phyloP scores from a whole-genome alignment of 1,140 invertebrate species.

The Maniola jurtina region DNA sequence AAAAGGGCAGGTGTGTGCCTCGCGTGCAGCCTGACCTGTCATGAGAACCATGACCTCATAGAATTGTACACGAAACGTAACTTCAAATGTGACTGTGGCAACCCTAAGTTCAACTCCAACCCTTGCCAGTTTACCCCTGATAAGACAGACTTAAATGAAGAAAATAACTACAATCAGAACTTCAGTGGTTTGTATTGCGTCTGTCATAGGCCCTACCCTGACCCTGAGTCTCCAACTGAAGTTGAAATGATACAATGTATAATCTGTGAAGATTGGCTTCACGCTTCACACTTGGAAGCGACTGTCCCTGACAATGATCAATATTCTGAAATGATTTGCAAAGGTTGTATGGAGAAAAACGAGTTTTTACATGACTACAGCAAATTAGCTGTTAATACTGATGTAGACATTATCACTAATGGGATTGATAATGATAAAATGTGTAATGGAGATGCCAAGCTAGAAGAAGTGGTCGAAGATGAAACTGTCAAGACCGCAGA shows the following conservation, averaged over 20 bases:
- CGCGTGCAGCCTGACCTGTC: slow-evolving; percentile 96
- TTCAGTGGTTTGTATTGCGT: slow-evolving; percentile 95
- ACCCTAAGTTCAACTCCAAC: slow-evolving; percentile 87
- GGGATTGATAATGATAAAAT: slow-evolving; percentile 17
- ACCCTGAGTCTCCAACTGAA: slow-evolving; percentile 87
- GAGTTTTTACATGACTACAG: slow-evolving; percentile 88
- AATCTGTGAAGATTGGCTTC: slow-evolving; percentile 99
- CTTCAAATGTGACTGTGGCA: slow-evolving; percentile 98
- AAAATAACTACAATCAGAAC: slow-evolving; percentile 97
- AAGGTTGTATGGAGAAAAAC: slow-evolving; percentile 85
- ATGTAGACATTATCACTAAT: slow-evolving; percentile 35
- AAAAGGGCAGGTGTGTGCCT: slow-evolving; percentile 93
- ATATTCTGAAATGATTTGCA: slow-evolving; percentile 90
- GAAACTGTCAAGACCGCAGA: slow-evolving; percentile 4
- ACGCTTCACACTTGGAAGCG: slow-evolving; percentile 88
- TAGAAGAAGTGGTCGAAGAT: slow-evolving; percentile 5
- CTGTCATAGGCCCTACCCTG: slow-evolving; percentile 97
- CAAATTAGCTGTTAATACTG: slow-evolving; percentile 60
- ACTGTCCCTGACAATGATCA: slow-evolving; percentile 80
- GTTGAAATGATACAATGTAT: slow-evolving; percentile 98
- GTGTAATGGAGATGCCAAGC: slow-evolving; percentile 23
- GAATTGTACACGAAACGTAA: slow-evolving; percentile 98
- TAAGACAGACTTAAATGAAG: slow-evolving; percentile 84
- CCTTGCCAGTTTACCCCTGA: slow-evolving; percentile 86
- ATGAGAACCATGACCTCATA: slow-evolving; percentile 96